phyloP scores from a whole-genome alignment of 2,797 vertebrate species.

The Nannoperca obscura region DNA sequence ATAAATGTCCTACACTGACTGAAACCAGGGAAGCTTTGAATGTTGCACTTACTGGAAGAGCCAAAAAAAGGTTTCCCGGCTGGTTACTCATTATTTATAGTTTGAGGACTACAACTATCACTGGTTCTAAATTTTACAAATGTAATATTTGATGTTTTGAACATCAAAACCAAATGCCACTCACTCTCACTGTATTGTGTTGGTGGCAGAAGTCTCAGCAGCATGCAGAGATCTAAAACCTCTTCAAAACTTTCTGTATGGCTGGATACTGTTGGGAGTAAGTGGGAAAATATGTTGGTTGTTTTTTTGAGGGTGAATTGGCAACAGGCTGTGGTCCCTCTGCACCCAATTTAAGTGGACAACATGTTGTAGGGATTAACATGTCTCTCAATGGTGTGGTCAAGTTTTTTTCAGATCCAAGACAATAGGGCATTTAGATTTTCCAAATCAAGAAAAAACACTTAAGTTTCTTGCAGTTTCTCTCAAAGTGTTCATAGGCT shows the following conservation, averaged over 20 bases:
- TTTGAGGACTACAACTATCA: neutral
- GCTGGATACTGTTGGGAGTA: slow-evolving; percentile 22
- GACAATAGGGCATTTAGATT: slow-evolving; percentile 60
- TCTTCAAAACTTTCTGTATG: slow-evolving; percentile 6
- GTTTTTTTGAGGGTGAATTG: slow-evolving; percentile 54
- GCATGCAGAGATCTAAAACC: slow-evolving; percentile 25
- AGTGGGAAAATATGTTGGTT: slow-evolving; percentile 44
- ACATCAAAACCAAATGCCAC: slow-evolving; percentile 25
- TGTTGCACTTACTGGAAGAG: neutral
- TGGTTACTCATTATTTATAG: slow-evolving; percentile 1
- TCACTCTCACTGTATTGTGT: slow-evolving; percentile 4
- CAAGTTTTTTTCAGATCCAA: slow-evolving; percentile 34
- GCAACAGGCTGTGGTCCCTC: slow-evolving; percentile 41
- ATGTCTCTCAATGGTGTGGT: slow-evolving; percentile 39
- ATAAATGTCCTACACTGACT: neutral
- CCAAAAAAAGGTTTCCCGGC: neutral
- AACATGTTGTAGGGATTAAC: slow-evolving; percentile 55
- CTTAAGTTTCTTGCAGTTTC: slow-evolving; percentile 45
- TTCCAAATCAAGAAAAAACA: slow-evolving; percentile 51
- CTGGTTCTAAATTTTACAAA: slow-evolving; percentile 3
- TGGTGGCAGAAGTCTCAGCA: slow-evolving; percentile 4
- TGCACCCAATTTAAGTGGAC: slow-evolving; percentile 46
- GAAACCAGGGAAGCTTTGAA: neutral
- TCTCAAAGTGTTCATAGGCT: slow-evolving; percentile 44
- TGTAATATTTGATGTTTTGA: slow-evolving; percentile 11